phyloP scores from a whole-genome alignment of 2,113 vertebrate genomes.

The Rissa tridactyla region DNA sequence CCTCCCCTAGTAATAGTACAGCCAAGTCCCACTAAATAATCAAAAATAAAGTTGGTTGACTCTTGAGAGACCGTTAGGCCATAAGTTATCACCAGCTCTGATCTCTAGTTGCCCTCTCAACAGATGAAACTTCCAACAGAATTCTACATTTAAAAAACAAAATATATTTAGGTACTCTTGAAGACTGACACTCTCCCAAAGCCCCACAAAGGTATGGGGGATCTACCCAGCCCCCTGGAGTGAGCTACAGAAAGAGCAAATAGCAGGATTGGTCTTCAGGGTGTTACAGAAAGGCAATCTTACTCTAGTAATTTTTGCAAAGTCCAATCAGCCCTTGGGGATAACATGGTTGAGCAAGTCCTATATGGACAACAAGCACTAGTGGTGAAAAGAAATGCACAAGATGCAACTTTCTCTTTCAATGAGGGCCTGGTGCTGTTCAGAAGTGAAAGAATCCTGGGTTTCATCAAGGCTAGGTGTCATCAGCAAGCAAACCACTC shows the following conservation, averaged over 20 bases:
- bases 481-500: neutral
- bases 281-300: neutral
- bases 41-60: neutral
- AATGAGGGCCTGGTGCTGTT: neutral
- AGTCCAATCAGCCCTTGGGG: neutral
- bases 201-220: neutral
- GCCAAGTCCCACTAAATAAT: neutral
- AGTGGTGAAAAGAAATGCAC: neutral
- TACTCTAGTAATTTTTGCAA: neutral
- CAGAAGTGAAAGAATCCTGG: neutral
- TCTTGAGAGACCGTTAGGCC: neutral
- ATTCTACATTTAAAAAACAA: neutral
- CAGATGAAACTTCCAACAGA: neutral
- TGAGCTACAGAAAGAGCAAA: neutral
- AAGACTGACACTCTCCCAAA: neutral
- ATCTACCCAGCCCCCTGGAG: no score
- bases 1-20: neutral
- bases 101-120: neutral
- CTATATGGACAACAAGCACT: neutral
- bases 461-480: neutral
- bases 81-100: neutral
- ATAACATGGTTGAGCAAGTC: neutral
- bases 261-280: neutral
- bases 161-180: neutral
- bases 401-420: neutral